These are phyloP conservation scores for Alauda arvensis DNA, from an alignment of 2,797 vertebrate species.

Conservation along the genomic window DNA sequence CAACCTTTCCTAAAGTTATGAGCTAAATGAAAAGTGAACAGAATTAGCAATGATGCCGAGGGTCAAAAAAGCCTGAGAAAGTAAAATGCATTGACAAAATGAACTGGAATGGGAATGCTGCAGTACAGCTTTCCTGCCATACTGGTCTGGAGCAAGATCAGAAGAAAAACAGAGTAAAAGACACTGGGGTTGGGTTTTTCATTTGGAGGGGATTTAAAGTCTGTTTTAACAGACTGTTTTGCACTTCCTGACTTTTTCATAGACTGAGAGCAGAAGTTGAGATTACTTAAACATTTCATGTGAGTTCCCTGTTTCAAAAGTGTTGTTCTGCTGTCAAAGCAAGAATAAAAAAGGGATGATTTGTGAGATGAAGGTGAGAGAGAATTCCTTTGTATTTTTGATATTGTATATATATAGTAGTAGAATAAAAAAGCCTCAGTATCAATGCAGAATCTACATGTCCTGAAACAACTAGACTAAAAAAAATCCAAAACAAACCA, in stretches of 20 bases:
- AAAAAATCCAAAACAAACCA: background rate
- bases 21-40: background rate
- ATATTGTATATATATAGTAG: background rate
- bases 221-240: background rate
- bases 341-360: background rate
- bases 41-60: background rate
- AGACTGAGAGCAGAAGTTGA: background rate
- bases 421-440: background rate
- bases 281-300: background rate
- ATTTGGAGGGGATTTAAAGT: fast-evolving
- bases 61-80: background rate
- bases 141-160: background rate
- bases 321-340: background rate
- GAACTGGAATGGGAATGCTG: background rate
- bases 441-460: background rate
- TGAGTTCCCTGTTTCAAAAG: background rate
- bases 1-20: background rate
- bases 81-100: background rate
- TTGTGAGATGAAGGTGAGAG: background rate
- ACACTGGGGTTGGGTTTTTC: fast-evolving
- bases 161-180: background rate
- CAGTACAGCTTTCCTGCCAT: background rate
- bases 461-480: background rate
- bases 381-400: background rate
- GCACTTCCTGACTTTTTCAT: background rate